Evolutionary conservation across 2,797 vertebrate species (phyloP).

Genomic region (Myotis vivesi): DNA sequence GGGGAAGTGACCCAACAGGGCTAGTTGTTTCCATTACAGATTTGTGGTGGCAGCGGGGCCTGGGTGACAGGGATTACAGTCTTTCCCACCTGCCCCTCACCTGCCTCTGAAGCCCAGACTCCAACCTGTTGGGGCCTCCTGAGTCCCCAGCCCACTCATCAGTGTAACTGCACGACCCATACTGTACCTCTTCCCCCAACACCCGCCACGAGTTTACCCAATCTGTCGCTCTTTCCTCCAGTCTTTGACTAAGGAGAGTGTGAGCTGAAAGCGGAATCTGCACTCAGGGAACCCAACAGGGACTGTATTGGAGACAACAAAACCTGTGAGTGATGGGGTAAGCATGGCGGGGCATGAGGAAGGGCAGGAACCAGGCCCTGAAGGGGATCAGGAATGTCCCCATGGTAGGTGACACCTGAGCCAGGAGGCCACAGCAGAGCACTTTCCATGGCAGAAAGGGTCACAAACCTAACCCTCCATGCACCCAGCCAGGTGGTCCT

Average conservation of each 20-base stretch:
- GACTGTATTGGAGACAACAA: neutral
- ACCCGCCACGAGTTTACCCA: neutral
- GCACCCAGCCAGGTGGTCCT: neutral
- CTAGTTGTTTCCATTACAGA: neutral
- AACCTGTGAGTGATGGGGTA: neutral
- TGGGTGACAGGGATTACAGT: neutral
- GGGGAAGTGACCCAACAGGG: neutral
- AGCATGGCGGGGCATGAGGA: neutral
- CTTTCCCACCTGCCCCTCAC: neutral
- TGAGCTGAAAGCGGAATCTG: neutral
- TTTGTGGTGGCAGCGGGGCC: neutral
- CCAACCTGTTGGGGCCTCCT: neutral
- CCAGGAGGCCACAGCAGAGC: neutral
- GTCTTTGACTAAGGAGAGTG: neutral
- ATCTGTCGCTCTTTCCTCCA: neutral
- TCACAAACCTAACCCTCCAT: accelerated
- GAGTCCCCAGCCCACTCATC: neutral
- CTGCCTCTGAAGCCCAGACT: neutral
- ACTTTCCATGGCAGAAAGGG: accelerated
- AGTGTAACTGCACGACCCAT: neutral
- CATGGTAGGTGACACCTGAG: neutral
- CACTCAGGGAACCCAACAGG: neutral
- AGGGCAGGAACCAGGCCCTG: neutral
- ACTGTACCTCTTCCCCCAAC: accelerated
- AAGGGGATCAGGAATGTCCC: accelerated